Percentiles rank a stretch among this genome's conserved stretches.
Evolutionary conservation across 2,797 vertebrate species (phyloP).

Genomic region (Sciaenops ocellatus): DNA sequence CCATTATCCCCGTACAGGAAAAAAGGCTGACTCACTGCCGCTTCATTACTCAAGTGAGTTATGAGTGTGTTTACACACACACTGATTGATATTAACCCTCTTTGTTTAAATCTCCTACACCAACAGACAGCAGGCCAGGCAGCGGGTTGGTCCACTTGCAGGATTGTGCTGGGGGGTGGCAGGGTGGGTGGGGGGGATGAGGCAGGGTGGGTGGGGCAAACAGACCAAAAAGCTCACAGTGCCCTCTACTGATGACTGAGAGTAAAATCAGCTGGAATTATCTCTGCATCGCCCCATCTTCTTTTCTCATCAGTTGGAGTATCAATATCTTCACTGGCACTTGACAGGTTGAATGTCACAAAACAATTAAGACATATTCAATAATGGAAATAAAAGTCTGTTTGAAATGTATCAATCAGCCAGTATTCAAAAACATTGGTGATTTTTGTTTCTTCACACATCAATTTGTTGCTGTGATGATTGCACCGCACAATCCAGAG

Average conservation of each 20-base stretch:
- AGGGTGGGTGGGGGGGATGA: neutral
- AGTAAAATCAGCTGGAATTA: slow-evolving; percentile 27
- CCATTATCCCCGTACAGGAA: slow-evolving; percentile 52
- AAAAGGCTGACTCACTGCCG: slow-evolving; percentile 79
- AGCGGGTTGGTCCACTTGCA: slow-evolving; percentile 55
- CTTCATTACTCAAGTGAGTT: slow-evolving; percentile 82
- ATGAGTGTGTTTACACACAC: slow-evolving; percentile 80
- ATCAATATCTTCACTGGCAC: neutral
- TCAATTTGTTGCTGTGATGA: neutral
- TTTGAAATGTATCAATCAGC: neutral
- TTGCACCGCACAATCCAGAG: neutral
- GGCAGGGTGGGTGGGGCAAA: slow-evolving; percentile 15
- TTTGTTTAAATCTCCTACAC: slow-evolving; percentile 80
- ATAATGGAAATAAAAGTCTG: neutral
- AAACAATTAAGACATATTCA: neutral
- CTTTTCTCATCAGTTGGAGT: neutral
- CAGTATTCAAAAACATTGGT: neutral
- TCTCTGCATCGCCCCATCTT: slow-evolving; percentile 4
- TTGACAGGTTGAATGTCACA: neutral
- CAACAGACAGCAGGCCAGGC: slow-evolving; percentile 60
- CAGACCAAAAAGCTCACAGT: slow-evolving; percentile 80
- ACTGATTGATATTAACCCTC: slow-evolving; percentile 83
- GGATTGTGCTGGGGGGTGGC: slow-evolving; percentile 21
- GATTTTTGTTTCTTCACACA: neutral
- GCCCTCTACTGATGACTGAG: slow-evolving; percentile 82